Conservation (phyloP, 2,797 vertebrate genomes). For the Hyperoplus immaculatus region DNA sequence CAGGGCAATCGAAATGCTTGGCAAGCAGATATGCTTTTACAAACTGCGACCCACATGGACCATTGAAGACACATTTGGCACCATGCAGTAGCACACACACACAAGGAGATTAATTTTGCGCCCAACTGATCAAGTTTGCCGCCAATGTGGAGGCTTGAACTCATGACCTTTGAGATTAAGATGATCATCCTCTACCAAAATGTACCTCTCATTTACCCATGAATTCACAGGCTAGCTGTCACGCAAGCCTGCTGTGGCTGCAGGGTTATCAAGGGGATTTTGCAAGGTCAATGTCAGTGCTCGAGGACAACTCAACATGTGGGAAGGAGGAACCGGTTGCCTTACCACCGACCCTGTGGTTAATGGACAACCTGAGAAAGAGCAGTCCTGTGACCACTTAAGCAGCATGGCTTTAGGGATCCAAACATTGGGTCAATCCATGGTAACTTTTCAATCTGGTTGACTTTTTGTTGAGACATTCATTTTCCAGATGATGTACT, state of each 20-base stretch:
- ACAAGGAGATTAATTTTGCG: no score
- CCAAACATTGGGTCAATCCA: background rate
- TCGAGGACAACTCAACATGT: slow-evolving; percentile 9
- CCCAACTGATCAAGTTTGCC: no score
- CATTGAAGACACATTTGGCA: no score
- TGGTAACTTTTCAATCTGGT: no score
- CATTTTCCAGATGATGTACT: background rate
- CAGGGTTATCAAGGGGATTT: background rate
- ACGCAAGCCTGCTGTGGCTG: background rate
- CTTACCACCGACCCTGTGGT: background rate
- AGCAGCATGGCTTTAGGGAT: background rate
- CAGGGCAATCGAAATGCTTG: no score
- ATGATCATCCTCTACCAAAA: background rate
- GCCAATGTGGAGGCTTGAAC: no score
- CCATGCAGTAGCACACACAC: no score
- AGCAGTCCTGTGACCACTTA: no score
- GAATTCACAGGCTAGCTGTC: background rate
- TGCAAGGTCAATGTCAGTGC: background rate
- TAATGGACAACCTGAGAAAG: background rate
- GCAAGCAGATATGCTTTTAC: no score
- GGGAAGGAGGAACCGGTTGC: background rate
- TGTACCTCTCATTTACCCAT: background rate
- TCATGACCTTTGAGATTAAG: no score
- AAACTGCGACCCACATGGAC: no score
- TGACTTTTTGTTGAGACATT: background rate